phyloP scores from a whole-genome alignment of 2,797 vertebrate genomes.

The Enteromius thamalakanensis region DNA sequence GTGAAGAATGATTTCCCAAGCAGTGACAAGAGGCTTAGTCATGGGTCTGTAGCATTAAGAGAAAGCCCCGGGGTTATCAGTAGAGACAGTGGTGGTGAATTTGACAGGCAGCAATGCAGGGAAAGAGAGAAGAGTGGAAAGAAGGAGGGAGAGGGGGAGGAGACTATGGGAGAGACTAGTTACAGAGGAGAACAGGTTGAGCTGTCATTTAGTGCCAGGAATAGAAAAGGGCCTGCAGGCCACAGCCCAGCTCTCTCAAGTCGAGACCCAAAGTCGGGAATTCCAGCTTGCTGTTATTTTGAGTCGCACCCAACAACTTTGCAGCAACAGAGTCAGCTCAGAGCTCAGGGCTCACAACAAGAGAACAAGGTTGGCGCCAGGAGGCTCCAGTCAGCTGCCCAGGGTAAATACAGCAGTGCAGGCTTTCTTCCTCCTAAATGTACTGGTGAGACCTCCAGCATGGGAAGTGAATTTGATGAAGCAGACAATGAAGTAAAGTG shows the following conservation, averaged over 20 bases:
- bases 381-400: slow-evolving; percentile 69
- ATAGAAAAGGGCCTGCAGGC: slow-evolving; percentile 83
- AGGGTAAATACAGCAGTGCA: slow-evolving; percentile 64
- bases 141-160: slow-evolving; percentile 73
- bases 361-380: slow-evolving; percentile 70
- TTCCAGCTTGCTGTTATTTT: slow-evolving; percentile 78
- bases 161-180: slow-evolving; percentile 71
- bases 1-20: slow-evolving; percentile 48
- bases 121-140: slow-evolving; percentile 64
- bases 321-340: slow-evolving; percentile 75
- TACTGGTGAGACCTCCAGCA: slow-evolving; percentile 75
- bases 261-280: slow-evolving; percentile 76
- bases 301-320: slow-evolving; percentile 74
- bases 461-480: slow-evolving; percentile 86
- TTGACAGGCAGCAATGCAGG: slow-evolving; percentile 71
- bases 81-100: slow-evolving; percentile 58
- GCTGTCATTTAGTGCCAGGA: slow-evolving; percentile 88
- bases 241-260: slow-evolving; percentile 78
- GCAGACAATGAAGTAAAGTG: slow-evolving; percentile 86
- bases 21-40: slow-evolving; percentile 55
- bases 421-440: slow-evolving; percentile 66
- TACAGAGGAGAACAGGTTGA: slow-evolving; percentile 87
- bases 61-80: slow-evolving; percentile 69
- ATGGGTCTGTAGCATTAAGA: slow-evolving; percentile 63
- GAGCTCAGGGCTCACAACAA: slow-evolving; percentile 69